phyloP scores from a whole-genome alignment of 2,113 vertebrate genomes.

The Phodopus roborovskii region DNA sequence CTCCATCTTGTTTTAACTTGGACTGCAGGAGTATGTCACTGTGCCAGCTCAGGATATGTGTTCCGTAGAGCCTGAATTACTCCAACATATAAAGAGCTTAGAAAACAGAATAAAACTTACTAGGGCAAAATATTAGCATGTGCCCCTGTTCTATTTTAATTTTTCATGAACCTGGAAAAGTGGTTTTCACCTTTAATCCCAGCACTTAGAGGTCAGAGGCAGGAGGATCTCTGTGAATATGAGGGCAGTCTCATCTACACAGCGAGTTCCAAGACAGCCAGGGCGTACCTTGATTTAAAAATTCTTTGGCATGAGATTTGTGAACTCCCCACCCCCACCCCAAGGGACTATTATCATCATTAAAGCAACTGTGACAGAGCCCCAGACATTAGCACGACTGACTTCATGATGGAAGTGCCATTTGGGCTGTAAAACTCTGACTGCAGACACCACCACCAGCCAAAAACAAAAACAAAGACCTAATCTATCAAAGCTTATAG shows the following conservation, averaged over 20 bases:
- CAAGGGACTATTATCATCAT: background rate
- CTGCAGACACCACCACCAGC: background rate
- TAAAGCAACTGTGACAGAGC: background rate
- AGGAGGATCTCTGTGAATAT: background rate
- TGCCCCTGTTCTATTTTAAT: background rate
- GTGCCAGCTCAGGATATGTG: background rate
- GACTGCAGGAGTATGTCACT: background rate
- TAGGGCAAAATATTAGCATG: background rate
- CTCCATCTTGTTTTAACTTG: background rate
- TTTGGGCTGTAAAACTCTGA: background rate
- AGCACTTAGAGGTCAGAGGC: background rate
- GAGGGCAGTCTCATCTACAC: background rate
- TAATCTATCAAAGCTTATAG: background rate
- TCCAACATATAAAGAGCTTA: background rate
- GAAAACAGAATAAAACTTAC: background rate
- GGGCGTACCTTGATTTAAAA: background rate
- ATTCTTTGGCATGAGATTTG: background rate
- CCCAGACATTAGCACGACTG: background rate
- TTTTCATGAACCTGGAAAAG: background rate
- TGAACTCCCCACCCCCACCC: background rate
- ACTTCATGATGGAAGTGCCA: background rate
- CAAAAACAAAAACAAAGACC: background rate
- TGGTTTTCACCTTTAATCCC: background rate
- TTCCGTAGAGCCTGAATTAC: background rate
- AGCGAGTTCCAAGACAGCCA: background rate